Conservation (phyloP, 1,140 invertebrate genomes). For the Aphis craccivora region DNA sequence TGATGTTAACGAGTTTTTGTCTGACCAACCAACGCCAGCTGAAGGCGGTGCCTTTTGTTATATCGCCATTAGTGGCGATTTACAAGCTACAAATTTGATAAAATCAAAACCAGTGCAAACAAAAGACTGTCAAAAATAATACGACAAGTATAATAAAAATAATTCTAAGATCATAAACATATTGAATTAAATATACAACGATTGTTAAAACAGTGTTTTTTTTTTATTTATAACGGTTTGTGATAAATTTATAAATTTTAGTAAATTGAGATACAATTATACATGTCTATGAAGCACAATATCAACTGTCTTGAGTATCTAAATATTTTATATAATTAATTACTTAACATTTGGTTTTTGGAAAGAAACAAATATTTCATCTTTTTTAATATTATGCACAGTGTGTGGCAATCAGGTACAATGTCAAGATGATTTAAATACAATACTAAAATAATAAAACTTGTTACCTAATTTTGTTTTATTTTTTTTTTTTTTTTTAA, state of each 20-base stretch:
- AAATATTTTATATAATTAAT: background rate
- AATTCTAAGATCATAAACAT: background rate
- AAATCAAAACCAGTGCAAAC: slow-evolving; percentile 57
- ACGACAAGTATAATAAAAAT: background rate
- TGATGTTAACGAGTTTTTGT: slow-evolving; percentile 65
- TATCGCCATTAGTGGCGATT: slow-evolving; percentile 66
- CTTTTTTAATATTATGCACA: background rate
- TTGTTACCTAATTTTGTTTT: background rate
- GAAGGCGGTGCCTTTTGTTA: slow-evolving; percentile 67
- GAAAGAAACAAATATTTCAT: too few species aligned
- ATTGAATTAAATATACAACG: background rate
- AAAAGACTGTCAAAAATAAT: slow-evolving; percentile 42
- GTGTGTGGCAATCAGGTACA: background rate
- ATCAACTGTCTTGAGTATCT: background rate
- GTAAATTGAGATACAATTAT: background rate
- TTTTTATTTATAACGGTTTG: background rate
- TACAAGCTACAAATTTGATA: slow-evolving; percentile 58
- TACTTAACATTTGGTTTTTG: too few species aligned
- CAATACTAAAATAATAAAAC: background rate
- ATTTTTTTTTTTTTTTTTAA: background rate
- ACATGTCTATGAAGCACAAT: background rate
- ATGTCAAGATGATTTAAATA: background rate
- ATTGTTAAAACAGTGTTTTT: background rate
- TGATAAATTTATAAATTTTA: background rate
- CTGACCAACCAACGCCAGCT: slow-evolving; percentile 64